phyloP scores from a whole-genome alignment of 2,113 vertebrate species.

The Megalops atlanticus region DNA sequence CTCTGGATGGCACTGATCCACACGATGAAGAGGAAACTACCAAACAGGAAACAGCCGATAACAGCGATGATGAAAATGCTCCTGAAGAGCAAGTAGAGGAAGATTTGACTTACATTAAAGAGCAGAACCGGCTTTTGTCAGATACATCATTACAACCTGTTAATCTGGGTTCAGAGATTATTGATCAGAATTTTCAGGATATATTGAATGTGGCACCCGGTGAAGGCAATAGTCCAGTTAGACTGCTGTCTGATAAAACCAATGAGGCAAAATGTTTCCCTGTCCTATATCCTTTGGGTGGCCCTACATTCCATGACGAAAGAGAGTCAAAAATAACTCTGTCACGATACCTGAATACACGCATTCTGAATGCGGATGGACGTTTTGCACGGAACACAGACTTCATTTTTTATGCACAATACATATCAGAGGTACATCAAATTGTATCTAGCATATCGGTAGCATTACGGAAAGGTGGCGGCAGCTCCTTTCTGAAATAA shows the following conservation, averaged over 20 bases:
- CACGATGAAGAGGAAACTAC: too few species aligned
- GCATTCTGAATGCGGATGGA: constrained; percentile 33
- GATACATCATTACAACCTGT: constrained; percentile 13
- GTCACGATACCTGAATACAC: constrained; percentile 22
- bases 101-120: background rate
- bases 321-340: constrained; percentile 15
- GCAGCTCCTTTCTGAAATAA: background rate
- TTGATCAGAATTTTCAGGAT: constrained; percentile 13
- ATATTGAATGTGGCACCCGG: constrained; percentile 9
- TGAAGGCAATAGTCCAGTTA: constrained; percentile 29
- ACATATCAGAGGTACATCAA: constrained; percentile 31
- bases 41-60: too few species aligned
- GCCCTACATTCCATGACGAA: background rate
- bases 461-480: constrained; percentile 23
- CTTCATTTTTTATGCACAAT: constrained; percentile 34
- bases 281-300: constrained; percentile 23
- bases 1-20: background rate
- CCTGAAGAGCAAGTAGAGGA: too few species aligned
- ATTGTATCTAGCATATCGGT: constrained; percentile 26
- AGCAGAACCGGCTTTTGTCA: background rate
- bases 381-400: constrained; percentile 31
- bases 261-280: constrained; percentile 41
- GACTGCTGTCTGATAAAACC: constrained; percentile 10
- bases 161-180: background rate
- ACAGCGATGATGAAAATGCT: too few species aligned